Conservation (phyloP, 1,140 invertebrate species). For the Littorina saxatilis region DNA sequence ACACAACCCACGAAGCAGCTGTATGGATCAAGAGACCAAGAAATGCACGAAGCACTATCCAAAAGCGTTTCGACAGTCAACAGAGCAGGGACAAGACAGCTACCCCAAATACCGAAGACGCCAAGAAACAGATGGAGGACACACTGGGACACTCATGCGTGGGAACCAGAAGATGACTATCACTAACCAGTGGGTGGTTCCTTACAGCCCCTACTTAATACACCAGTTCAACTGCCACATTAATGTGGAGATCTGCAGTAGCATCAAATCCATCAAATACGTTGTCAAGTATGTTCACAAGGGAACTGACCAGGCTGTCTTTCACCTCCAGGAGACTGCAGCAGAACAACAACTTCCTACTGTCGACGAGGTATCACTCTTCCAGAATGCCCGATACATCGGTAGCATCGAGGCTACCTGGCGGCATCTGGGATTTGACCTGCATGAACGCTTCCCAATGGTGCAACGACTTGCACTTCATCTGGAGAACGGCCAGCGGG, state of each 20-base stretch:
- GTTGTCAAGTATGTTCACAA: no score
- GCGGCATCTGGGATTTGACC: neutral
- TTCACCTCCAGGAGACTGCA: no score
- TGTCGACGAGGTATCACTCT: neutral
- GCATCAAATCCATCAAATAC: neutral
- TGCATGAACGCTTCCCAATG: neutral
- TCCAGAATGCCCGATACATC: neutral
- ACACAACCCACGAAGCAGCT: no score
- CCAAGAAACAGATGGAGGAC: no score
- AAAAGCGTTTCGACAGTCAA: no score
- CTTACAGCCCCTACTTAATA: neutral
- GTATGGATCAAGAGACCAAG: no score
- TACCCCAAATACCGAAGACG: neutral
- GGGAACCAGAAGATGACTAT: neutral
- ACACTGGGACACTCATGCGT: neutral
- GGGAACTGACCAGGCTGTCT: no score
- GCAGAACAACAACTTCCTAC: no score
- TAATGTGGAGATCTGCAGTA: neutral
- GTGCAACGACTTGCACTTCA: neutral
- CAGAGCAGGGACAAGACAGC: neutral
- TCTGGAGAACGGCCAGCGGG: neutral
- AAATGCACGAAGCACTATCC: no score
- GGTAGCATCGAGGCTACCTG: neutral
- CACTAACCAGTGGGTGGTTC: neutral
- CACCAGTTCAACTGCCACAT: neutral